phyloP scores from a whole-genome alignment of 2,888 invertebrate species.

The Gibbula magus region DNA sequence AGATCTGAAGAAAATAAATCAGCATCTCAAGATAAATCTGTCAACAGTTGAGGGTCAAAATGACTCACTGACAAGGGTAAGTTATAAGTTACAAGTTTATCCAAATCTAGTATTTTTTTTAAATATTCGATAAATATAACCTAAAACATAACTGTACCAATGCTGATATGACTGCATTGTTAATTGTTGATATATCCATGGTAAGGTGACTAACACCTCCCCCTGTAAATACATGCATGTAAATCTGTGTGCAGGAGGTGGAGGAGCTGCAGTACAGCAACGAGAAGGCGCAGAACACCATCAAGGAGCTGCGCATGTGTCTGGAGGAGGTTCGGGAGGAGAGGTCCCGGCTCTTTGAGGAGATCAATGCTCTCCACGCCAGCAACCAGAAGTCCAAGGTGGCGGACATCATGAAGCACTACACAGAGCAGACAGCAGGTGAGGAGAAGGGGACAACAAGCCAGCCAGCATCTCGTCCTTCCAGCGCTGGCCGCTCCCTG shows the following conservation, averaged over 20 bases:
- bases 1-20: slow-evolving; percentile 55
- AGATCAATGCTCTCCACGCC: slow-evolving; percentile 42
- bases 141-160: too few species aligned
- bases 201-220: too few species aligned
- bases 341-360: slow-evolving; percentile 55
- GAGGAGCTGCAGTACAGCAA: slow-evolving; percentile 58
- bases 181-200: too few species aligned
- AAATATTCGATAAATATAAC: background rate
- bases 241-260: slow-evolving; percentile 53
- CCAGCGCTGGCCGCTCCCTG: background rate
- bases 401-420: slow-evolving; percentile 52
- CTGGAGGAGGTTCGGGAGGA: slow-evolving; percentile 61
- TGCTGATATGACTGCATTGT: too few species aligned
- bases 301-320: slow-evolving; percentile 58
- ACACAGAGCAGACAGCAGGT: slow-evolving; percentile 56
- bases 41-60: slow-evolving; percentile 56
- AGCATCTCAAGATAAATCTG: slow-evolving; percentile 47
- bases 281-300: slow-evolving; percentile 59
- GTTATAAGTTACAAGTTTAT: background rate
- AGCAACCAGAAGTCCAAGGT: slow-evolving; percentile 55
- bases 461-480: background rate
- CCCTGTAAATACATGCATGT: background rate
- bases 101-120: background rate
- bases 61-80: slow-evolving; percentile 57
- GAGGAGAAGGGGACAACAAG: slow-evolving; percentile 32